phyloP scores from a whole-genome alignment of 2,888 invertebrate genomes.

The Cheilosia scutellata region DNA sequence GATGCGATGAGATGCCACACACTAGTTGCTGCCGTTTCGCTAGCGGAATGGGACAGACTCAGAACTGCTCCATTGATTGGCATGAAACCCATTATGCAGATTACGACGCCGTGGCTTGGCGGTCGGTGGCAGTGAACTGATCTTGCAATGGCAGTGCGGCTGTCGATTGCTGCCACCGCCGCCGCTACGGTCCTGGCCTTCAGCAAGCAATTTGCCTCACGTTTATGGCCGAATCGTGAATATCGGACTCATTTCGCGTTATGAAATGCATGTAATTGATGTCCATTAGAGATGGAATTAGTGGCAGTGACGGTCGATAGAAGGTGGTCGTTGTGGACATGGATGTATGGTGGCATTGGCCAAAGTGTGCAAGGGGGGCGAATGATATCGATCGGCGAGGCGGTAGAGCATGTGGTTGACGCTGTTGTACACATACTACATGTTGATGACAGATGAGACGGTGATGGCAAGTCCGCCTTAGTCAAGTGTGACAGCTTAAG shows the following conservation, averaged over 20 bases:
- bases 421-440: not conserved
- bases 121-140: conserved; percentile 23
- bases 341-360: conserved; percentile 5
- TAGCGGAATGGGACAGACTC: conserved; percentile 29
- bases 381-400: too few relatives aligned
- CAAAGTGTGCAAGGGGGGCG: conserved; percentile 19
- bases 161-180: conserved; percentile 25
- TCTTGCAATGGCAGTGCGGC: conserved; percentile 45
- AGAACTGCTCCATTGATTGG: conserved; percentile 67
- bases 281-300: conserved; percentile 72
- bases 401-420: too few relatives aligned
- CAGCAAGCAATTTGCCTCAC: conserved; percentile 72
- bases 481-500: not conserved
- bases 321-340: conserved; percentile 43
- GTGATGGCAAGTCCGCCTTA: not conserved
- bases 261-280: conserved; percentile 75
- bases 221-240: conserved; percentile 75
- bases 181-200: conserved; percentile 68
- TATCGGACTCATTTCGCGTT: conserved; percentile 73
- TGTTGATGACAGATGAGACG: conserved; percentile 25
- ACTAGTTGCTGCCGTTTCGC: conserved; percentile 72
- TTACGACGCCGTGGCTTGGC: conserved; percentile 45
- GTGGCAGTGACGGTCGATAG: conserved; percentile 49
- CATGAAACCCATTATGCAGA: conserved; percentile 74
- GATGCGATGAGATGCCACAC: conserved; percentile 72